Evolutionary conservation across 2,888 invertebrate species (phyloP).

Genomic region (Apodemia hepburni): DNA sequence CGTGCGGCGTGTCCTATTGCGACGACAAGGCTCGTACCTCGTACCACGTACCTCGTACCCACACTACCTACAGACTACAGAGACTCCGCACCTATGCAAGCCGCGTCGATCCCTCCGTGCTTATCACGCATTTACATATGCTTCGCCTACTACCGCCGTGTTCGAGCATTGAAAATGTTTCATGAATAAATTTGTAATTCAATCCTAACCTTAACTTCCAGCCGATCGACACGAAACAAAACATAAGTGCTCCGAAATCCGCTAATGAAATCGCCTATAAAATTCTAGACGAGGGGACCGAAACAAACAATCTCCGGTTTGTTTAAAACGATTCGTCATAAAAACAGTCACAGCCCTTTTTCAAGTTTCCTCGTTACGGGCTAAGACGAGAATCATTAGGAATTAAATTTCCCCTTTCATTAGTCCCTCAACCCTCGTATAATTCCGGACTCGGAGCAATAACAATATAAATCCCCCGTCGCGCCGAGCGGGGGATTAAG

Average conservation of each 20-base stretch:
- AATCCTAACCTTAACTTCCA: conserved; percentile 69
- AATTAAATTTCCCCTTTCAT: conserved; percentile 81
- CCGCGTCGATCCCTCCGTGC: conserved; percentile 59
- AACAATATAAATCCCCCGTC: conserved; percentile 81
- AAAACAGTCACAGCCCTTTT: conserved; percentile 76
- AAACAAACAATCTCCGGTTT: conserved; percentile 62
- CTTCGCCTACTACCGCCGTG: conserved; percentile 62
- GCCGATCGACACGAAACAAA: conserved; percentile 48
- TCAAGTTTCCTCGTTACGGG: conserved; percentile 79
- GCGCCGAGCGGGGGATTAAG: conserved; percentile 79
- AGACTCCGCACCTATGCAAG: conserved; percentile 41
- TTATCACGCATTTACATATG: conserved; percentile 76
- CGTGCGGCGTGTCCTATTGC: conserved; percentile 33
- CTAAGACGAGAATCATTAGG: conserved; percentile 81
- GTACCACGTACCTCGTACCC: conserved; percentile 4
- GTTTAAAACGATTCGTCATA: conserved; percentile 69
- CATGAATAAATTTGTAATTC: conserved; percentile 77
- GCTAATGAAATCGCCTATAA: conserved; percentile 47
- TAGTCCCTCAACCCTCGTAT: conserved; percentile 81
- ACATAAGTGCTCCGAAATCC: conserved; percentile 40
- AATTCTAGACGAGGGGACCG: conserved; percentile 51
- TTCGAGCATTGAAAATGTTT: conserved; percentile 74
- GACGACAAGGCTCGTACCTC: conserved; percentile 10
- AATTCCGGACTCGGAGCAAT: conserved; percentile 80
- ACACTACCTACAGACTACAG: conserved; percentile 21